Conservation (phyloP, 2,888 invertebrate species). For the Leptarthrus brevirostris region DNA sequence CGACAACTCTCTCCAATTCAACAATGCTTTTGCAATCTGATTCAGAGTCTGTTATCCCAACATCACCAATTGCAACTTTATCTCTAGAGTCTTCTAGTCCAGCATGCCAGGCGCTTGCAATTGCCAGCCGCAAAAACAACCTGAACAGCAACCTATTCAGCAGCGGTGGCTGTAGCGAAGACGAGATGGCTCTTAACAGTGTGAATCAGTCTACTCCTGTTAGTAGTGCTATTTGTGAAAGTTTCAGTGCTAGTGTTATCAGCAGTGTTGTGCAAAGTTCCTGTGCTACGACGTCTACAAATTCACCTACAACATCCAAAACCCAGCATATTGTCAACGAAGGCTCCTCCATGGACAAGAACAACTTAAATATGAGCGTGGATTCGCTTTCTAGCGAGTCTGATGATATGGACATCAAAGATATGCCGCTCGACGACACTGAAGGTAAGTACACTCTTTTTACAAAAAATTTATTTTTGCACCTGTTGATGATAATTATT, state of each 20-base stretch:
- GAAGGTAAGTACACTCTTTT: conserved; percentile 48
- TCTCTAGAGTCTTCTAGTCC: conserved; percentile 19
- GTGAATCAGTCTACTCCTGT: conserved; percentile 19
- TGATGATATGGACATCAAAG: conserved; percentile 38
- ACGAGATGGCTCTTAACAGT: conserved; percentile 19
- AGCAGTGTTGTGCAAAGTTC: conserved; percentile 40
- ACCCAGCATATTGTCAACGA: conserved; percentile 1
- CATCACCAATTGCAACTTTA: conserved; percentile 45
- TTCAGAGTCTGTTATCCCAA: conserved; percentile 25
- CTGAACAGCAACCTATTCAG: background rate
- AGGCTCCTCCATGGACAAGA: conserved; percentile 46
- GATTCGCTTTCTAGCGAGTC: conserved; percentile 52
- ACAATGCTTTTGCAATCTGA: conserved; percentile 20
- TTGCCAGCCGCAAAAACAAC: conserved; percentile 8
- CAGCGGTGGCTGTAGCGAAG: conserved; percentile 19
- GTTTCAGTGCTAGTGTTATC: conserved; percentile 20
- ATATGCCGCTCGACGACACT: conserved; percentile 47
- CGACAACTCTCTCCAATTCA: conserved; percentile 44
- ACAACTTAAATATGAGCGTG: conserved; percentile 45
- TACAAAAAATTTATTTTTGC: background rate
- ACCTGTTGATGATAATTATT: conserved; percentile 6
- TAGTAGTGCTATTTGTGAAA: conserved; percentile 31
- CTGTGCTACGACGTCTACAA: conserved; percentile 29
- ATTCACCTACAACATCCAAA: conserved; percentile 24
- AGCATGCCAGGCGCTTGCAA: background rate